Evolutionary conservation across 2,113 vertebrate species (phyloP).

Genomic region (Pycnonotus jocosus): DNA sequence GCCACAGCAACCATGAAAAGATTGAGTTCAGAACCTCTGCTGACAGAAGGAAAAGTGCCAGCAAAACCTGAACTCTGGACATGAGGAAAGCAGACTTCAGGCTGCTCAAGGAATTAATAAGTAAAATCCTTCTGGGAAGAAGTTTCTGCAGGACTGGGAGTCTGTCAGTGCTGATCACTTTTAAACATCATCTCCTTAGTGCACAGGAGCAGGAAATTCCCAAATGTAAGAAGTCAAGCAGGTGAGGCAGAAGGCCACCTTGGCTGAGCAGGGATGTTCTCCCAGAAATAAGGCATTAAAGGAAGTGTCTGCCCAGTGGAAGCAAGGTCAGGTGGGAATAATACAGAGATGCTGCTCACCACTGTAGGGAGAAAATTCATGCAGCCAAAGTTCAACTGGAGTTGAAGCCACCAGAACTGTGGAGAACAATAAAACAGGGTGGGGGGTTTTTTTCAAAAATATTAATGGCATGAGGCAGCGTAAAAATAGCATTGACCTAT

Average conservation of each 20-base stretch:
- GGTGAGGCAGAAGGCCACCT: background rate
- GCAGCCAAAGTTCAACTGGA: background rate
- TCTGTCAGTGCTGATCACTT: background rate
- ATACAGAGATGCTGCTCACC: background rate
- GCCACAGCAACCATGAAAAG: background rate
- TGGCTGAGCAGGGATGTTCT: background rate
- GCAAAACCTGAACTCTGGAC: background rate
- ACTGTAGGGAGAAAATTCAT: background rate
- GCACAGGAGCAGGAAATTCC: background rate
- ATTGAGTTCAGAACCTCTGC: background rate
- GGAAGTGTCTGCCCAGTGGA: background rate
- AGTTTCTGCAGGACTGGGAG: fast-evolving
- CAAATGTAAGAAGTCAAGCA: background rate
- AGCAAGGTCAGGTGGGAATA: background rate
- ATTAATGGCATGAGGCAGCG: background rate
- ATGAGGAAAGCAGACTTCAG: background rate
- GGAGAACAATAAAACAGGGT: background rate
- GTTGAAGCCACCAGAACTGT: background rate
- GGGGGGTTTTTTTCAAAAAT: background rate
- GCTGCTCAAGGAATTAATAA: background rate
- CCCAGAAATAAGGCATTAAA: background rate
- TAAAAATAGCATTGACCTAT: background rate
- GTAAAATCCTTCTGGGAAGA: background rate
- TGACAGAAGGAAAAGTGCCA: background rate
- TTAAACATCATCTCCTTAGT: background rate